phyloP scores from a whole-genome alignment of 64 coral and sea anemone species.

The Dendronephthya gigantea region DNA sequence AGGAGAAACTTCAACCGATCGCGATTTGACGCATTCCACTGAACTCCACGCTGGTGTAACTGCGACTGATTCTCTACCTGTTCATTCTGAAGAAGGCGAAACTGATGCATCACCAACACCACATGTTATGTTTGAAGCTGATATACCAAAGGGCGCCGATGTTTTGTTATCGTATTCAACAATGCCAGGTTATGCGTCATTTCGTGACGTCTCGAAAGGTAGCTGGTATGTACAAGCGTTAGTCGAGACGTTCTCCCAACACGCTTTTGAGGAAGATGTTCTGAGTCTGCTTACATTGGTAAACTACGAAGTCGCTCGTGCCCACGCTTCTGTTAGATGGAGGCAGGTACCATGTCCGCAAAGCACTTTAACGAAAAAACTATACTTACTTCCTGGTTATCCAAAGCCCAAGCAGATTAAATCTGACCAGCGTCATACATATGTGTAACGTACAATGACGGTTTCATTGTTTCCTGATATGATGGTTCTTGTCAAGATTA shows the following conservation, averaged over 20 bases:
- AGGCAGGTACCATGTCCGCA: conserved; percentile 32
- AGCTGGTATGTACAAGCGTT: neutral
- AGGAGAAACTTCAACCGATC: neutral
- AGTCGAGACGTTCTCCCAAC: neutral
- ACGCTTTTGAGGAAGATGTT: neutral
- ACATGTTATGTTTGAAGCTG: neutral
- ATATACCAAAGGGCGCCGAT: neutral
- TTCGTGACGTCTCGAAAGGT: neutral
- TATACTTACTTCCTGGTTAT: conserved; percentile 50
- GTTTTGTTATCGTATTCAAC: neutral
- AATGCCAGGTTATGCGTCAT: neutral
- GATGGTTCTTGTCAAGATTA: too few species aligned
- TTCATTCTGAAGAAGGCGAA: too few species aligned
- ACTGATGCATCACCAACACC: neutral
- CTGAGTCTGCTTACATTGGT: neutral
- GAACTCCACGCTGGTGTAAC: neutral
- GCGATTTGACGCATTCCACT: neutral
- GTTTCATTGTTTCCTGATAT: too few species aligned
- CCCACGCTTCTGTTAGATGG: neutral
- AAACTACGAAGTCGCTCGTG: neutral
- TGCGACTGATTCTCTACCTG: neutral
- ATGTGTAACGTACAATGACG: too few species aligned
- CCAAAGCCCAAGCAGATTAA: too few species aligned
- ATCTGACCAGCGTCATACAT: too few species aligned
- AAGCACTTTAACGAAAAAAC: conserved; percentile 44